These are phyloP conservation scores for Drosophila quinaria DNA, from an alignment of 2,888 invertebrate species.

Conservation along the genomic window DNA sequence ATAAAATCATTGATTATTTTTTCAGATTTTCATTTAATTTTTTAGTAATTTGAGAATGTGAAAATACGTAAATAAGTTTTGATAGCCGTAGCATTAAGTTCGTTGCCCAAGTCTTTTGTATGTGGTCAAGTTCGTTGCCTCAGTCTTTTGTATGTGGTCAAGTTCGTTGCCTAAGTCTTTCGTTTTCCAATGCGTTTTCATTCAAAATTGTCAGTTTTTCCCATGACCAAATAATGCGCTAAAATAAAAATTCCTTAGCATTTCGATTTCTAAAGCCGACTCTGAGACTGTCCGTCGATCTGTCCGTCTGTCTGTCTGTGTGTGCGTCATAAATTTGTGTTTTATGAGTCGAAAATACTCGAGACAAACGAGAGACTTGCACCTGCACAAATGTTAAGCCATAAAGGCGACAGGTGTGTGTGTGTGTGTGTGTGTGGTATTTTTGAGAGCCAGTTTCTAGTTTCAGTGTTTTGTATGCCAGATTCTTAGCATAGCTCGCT, in stretches of 20 bases:
- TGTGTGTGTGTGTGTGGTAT: constrained; percentile 20
- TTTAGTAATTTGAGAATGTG: no score
- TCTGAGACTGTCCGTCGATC: background rate
- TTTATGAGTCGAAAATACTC: constrained; percentile 34
- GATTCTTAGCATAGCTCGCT: constrained; percentile 70
- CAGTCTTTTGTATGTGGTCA: constrained; percentile 20
- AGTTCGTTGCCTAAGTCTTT: constrained; percentile 50
- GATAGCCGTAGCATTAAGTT: no score
- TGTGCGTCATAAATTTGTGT: constrained; percentile 52
- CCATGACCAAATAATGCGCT: constrained; percentile 54
- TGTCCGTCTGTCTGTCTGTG: constrained; percentile 17
- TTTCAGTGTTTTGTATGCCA: constrained; percentile 47
- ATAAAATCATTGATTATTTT: no score
- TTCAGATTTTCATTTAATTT: no score
- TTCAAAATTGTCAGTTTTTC: constrained; percentile 31
- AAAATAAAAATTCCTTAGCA: constrained; percentile 41
- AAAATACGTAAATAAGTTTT: no score
- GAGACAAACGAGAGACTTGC: constrained; percentile 33
- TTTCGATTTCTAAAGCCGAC: constrained; percentile 50
- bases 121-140: constrained; percentile 24
- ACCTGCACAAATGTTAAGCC: constrained; percentile 63
- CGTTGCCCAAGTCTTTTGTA: no score
- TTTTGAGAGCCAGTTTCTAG: constrained; percentile 45
- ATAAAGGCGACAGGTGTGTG: constrained; percentile 37
- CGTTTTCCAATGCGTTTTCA: constrained; percentile 29